A percentile compares a stretch with the other conserved stretches of the same genome.
Evolutionary conservation across 2,888 invertebrate genomes (phyloP).

Genomic region (Cephus spinipes): DNA sequence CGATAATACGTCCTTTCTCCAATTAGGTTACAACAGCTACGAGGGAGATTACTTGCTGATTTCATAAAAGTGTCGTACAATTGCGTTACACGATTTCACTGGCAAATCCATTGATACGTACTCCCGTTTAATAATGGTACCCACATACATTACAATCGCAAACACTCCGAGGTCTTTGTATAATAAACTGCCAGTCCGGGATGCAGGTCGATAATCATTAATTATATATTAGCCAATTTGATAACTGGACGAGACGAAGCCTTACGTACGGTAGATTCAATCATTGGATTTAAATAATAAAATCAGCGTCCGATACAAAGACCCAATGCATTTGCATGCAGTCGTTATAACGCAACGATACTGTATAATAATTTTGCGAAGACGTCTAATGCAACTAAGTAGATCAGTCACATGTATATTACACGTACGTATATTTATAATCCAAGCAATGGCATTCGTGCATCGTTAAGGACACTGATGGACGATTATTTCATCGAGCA

Average conservation of each 20-base stretch:
- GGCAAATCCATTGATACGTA: constrained; percentile 50
- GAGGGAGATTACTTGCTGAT: not conserved
- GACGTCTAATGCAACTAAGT: not conserved
- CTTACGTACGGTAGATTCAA: not conserved
- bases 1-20: not conserved
- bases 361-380: not conserved
- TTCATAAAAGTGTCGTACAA: not conserved
- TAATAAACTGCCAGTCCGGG: constrained; percentile 44
- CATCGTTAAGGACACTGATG: constrained; percentile 35
- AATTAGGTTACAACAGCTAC: not conserved
- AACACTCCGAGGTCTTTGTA: constrained; percentile 40
- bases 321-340: not conserved
- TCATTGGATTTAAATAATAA: not conserved
- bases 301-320: not conserved
- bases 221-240: not conserved
- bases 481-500: constrained; percentile 34
- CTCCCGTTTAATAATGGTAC: constrained; percentile 35
- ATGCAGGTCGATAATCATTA: not conserved
- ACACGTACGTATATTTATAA: not conserved
- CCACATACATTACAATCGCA: constrained; percentile 41
- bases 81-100: constrained; percentile 38
- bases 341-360: not conserved
- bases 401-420: not conserved
- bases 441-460: constrained; percentile 35
- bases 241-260: not conserved